Evolutionary conservation across 2,888 invertebrate species (phyloP).

Genomic region (Pammene aurita): DNA sequence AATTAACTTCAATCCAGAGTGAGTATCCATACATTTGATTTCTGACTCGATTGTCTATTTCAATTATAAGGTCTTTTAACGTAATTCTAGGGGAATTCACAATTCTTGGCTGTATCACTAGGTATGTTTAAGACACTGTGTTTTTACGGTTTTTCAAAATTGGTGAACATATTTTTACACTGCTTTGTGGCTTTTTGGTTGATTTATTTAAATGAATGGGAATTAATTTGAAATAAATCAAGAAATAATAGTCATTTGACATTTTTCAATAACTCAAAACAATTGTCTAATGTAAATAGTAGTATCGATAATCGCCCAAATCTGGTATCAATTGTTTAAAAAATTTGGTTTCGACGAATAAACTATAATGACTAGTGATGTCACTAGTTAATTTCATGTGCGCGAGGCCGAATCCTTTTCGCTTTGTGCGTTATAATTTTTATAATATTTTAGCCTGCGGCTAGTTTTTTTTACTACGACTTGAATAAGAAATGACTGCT

Average conservation of each 20-base stretch:
- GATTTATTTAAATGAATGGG: neutral
- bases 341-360: slow-evolving; percentile 7
- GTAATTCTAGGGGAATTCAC: neutral
- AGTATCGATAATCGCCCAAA: slow-evolving; percentile 5
- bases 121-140: slow-evolving; percentile 16
- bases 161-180: neutral
- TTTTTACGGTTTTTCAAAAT: slow-evolving; percentile 1
- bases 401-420: slow-evolving; percentile 44
- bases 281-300: neutral
- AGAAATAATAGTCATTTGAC: neutral
- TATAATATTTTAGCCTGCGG: slow-evolving; percentile 42
- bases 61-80: too few relatives aligned
- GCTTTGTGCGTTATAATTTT: slow-evolving; percentile 57
- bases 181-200: neutral
- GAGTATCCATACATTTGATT: neutral
- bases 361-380: slow-evolving; percentile 4
- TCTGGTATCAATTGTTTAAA: neutral
- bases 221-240: neutral
- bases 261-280: neutral
- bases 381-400: slow-evolving; percentile 47
- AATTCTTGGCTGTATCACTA: slow-evolving; percentile 12
- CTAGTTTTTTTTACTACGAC: slow-evolving; percentile 43
- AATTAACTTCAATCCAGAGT: neutral
- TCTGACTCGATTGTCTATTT: too few relatives aligned
- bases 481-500: slow-evolving; percentile 84